Percentiles rank a stretch among this genome's conserved stretches.
phyloP scores from a whole-genome alignment of 2,888 invertebrate species.

The Ctenicera cuprea region DNA sequence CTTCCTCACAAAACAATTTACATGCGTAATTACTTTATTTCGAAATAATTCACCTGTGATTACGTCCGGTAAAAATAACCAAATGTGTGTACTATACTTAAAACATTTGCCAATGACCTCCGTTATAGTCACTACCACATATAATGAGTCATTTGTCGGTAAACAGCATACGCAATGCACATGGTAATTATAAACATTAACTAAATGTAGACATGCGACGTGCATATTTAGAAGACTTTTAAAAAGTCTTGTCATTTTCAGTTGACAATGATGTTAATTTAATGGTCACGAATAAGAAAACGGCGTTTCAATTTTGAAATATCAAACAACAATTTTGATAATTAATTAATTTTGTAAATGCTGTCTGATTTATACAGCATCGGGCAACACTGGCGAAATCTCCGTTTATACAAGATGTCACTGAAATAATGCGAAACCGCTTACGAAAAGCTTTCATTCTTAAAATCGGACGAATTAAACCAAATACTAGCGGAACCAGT shows the following conservation, averaged over 20 bases:
- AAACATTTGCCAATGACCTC: slow-evolving; percentile 60
- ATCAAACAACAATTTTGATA: too few species aligned
- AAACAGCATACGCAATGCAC: slow-evolving; percentile 31
- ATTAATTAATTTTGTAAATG: too few species aligned
- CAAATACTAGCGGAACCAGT: too few species aligned
- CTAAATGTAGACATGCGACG: background rate
- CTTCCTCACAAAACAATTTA: too few species aligned
- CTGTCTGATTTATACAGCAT: too few species aligned
- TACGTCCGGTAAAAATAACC: slow-evolving; percentile 60
- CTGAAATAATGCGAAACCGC: too few species aligned
- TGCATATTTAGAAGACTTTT: background rate
- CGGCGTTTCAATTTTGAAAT: too few species aligned
- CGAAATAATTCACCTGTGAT: slow-evolving; percentile 1
- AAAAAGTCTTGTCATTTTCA: background rate
- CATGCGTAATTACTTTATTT: background rate
- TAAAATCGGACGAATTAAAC: too few species aligned
- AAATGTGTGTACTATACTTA: slow-evolving; percentile 30
- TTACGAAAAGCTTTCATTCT: too few species aligned
- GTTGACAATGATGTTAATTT: background rate
- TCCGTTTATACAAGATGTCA: too few species aligned
- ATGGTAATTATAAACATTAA: slow-evolving; percentile 35
- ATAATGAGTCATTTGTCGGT: slow-evolving; percentile 38
- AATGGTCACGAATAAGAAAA: too few species aligned
- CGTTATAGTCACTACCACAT: slow-evolving; percentile 56
- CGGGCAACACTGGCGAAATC: too few species aligned